Evolutionary conservation across 2,113 vertebrate species (phyloP).

Genomic region (Ptychochromis oligacanthus): DNA sequence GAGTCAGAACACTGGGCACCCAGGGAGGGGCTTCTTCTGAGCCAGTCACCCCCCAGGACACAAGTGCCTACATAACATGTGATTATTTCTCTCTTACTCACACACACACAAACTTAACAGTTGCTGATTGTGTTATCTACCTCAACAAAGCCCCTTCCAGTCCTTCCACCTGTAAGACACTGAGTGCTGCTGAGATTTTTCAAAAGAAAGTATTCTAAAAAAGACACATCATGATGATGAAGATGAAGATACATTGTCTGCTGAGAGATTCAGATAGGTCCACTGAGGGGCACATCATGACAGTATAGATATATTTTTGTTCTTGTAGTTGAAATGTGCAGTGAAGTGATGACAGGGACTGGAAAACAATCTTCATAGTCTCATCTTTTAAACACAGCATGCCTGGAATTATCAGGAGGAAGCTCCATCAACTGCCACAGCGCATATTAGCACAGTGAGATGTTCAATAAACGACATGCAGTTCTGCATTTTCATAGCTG

Average conservation of each 20-base stretch:
- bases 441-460: background rate
- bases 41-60: too few species aligned
- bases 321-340: too few species aligned
- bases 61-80: too few species aligned
- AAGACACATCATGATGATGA: background rate
- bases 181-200: background rate
- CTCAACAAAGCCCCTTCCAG: background rate
- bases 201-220: background rate
- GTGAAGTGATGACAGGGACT: background rate
- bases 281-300: background rate
- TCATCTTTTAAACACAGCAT: too few species aligned
- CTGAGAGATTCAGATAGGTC: background rate
- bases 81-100: background rate
- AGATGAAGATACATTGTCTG: rapidly evolving
- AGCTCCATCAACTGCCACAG: background rate
- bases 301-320: background rate
- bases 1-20: too few species aligned
- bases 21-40: too few species aligned
- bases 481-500: too few species aligned
- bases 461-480: too few species aligned
- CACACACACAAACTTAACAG: background rate
- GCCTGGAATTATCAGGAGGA: background rate
- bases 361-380: background rate
- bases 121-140: background rate
- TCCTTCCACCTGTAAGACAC: background rate